Evolutionary conservation across 2,797 vertebrate genomes (phyloP), one percentile per base, ranked within the genome.

Genomic region (Sparidentex hasta): DNA sequence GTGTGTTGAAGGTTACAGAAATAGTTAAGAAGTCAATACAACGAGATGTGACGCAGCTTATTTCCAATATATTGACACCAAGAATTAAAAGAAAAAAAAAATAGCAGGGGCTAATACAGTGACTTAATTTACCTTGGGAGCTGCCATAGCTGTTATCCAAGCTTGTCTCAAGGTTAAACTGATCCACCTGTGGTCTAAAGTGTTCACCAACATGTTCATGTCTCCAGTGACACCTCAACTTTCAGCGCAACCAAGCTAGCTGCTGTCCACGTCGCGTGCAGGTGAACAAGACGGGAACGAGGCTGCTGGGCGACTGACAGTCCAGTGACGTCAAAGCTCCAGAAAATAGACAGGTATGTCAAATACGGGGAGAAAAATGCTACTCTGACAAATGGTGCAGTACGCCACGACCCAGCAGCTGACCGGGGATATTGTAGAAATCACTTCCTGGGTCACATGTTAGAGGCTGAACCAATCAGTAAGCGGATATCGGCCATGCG

Each of bases 131-230:
- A 92, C 90, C 89, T 80, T 84, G 17, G 55, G 48, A 14, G 58
- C 43, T 11, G 68, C 13, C 58, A 56, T 2, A 14, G 68, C 11
- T 16, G 74, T 16, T 7, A 17, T 64, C 81, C 81, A 66, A 13
- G 58, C 57, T 11, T 44, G 72, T 41, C 67, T 81, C 41, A 80
- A 68, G 54, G 84, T 84, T 7, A 78, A 61, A 65, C 14, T 41
- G 5, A 77, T 57, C 87, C 86, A 89, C 23, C 3, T 81, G 29
- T 43, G 52, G 0, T 85, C 72, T 29, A 91, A 14, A 41, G 56
- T 87, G 4, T 56, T 61, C 79, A 74, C 1, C 27, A 87, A 7
- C 7, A 17, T n/a, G 76, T 73, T 91, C 91, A 92, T 90, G 69
- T 81, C 72, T 55, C 3, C 63, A 11, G 0, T 25, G 48, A 67